These are phyloP conservation scores for Chrysolina americana DNA, from an alignment of 2,888 invertebrate genomes.

Conservation along the genomic window DNA sequence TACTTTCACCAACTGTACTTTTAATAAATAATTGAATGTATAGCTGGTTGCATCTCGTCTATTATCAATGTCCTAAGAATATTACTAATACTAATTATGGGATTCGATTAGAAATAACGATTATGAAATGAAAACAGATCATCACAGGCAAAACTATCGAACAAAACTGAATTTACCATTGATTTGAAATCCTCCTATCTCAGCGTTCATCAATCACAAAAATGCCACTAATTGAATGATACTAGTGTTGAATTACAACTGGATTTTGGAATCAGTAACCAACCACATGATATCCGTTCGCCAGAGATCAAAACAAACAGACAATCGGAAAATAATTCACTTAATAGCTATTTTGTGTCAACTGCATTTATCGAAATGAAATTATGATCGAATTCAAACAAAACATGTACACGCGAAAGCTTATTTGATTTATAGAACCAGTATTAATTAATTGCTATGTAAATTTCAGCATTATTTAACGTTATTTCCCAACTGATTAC, in stretches of 20 bases:
- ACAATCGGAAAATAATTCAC: conserved; percentile 18
- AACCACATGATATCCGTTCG: neutral
- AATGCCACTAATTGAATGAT: neutral
- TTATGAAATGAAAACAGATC: too few relatives aligned
- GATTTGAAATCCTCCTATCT: too few relatives aligned
- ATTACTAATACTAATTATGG: too few relatives aligned
- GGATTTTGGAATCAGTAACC: neutral
- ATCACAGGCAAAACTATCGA: too few relatives aligned
- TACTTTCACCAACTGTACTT: too few relatives aligned
- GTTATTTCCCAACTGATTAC: conserved; percentile 45
- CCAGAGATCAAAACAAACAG: conserved; percentile 27
- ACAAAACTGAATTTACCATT: too few relatives aligned
- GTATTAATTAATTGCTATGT: conserved; percentile 44
- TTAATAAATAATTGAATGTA: too few relatives aligned
- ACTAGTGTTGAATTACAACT: neutral
- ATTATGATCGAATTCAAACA: conserved; percentile 29
- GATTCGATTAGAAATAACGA: too few relatives aligned
- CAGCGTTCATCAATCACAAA: neutral
- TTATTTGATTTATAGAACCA: conserved; percentile 37
- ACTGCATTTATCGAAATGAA: conserved; percentile 34
- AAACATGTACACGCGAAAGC: conserved; percentile 23
- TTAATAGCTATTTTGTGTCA: conserved; percentile 34
- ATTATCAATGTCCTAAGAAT: too few relatives aligned
- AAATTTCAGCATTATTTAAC: conserved; percentile 43
- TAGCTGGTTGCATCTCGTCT: too few relatives aligned